Evolutionary conservation across 2,888 invertebrate genomes (phyloP), one percentile per base, ranked within the genome.

Genomic region (Agrochola circellaris): DNA sequence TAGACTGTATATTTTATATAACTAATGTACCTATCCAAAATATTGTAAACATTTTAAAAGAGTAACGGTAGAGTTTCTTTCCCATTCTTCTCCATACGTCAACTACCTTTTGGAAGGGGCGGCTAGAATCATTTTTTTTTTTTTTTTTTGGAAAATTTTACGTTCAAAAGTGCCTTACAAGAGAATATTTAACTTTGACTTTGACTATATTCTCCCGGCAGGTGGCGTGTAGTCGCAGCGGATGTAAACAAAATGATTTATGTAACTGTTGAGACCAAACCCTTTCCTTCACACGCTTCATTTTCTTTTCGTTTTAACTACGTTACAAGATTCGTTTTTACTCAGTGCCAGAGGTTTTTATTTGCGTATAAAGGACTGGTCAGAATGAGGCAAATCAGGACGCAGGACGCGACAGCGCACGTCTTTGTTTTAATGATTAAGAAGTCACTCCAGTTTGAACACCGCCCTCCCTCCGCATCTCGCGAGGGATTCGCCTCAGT

Each of bases 341-440:
- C 20, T 48, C 51, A 9, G 51, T 9, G 51, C 8, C 51, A 51
- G 23, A 23, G 51, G 51, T 23, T 51, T 51, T 51, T 51, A 51
- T 23, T 51, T 8, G 9, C 51, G 8, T 51, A 23, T 51, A 26
- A 58, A 58, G 1, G 15, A 58, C 58, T 58, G 15, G 2, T 17
- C n/a, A 15, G 6, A 13, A n/a, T 7, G 15, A 58, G 58, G 26
- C 15, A n/a, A 58, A 26, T 5, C 6, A 26, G n/a, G 26, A 2
- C 20, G 26, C 0, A 7, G 1, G 2, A 26, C 13, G 15, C 26
- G 2, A 15, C 11, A 6, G 2, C 23, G 0, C 11, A 3, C 30
- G 6, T 23, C 23, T 23, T 30, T 34, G 11, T 20, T 11, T 61
- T 13, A 23, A 34, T 30, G 0, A 61, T 34, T 34, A 34, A 11